These are phyloP conservation scores for Nycteola revayana DNA, from an alignment of 2,888 invertebrate genomes.

Conservation along the genomic window DNA sequence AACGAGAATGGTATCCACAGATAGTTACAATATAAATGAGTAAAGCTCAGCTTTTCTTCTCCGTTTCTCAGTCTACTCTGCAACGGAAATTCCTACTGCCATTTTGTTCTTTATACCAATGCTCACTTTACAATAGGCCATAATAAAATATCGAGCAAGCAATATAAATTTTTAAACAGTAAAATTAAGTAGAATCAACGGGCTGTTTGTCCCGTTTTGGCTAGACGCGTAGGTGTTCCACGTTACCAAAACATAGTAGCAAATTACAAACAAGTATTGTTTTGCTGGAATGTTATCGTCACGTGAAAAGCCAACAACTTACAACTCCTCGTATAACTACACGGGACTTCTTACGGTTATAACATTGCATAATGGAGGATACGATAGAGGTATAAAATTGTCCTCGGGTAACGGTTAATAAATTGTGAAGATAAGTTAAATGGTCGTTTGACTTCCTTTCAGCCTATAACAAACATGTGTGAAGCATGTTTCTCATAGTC, in stretches of 20 bases:
- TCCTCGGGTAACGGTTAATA: no score
- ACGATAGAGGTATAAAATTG: no score
- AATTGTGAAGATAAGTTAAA: no score
- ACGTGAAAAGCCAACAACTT: constrained; percentile 37
- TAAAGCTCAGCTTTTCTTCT: no score
- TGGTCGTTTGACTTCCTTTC: no score
- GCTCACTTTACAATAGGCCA: no score
- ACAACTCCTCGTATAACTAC: constrained; percentile 11
- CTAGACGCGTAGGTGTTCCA: constrained; percentile 29
- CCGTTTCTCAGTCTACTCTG: no score
- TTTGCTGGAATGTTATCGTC: constrained; percentile 37
- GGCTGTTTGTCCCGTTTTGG: constrained; percentile 32
- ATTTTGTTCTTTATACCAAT: background rate
- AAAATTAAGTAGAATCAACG: constrained; percentile 4
- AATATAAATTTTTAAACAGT: constrained; percentile 16
- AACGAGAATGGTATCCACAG: no score
- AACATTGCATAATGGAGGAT: constrained; percentile 20
- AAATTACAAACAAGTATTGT: constrained; percentile 45
- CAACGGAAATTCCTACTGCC: background rate
- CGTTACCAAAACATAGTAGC: constrained; percentile 35
- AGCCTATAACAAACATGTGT: no score
- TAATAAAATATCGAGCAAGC: constrained; percentile 11
- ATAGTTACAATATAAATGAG: no score
- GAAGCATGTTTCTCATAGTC: no score
- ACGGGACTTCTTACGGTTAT: constrained; percentile 25